Evolutionary conservation across 2,888 invertebrate species (phyloP), one percentile per base, ranked within the genome.

Genomic region (Cheilosia urbana): DNA sequence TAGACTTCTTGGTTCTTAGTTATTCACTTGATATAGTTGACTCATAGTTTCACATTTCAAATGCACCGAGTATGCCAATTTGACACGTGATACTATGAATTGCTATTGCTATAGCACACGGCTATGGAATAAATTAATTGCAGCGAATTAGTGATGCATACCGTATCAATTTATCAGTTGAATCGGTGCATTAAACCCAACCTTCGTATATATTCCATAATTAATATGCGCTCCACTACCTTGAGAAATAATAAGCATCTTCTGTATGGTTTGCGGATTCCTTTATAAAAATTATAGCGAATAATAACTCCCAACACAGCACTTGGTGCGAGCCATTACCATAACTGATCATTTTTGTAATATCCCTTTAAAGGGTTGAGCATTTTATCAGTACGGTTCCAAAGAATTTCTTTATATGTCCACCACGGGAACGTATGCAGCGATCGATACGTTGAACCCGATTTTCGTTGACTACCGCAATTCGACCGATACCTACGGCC

Each of bases 141-240:
- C n/a, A 17, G 4, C 45, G 19, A 60, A 60, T 13, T 51, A 60
- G 42, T 62, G 42, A 51, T 51, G 72, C 40, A 19, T 21, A 11
- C 19, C 42, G 62, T 30, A 53, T 53, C 42, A 57, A 42, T 30
- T 13, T 15, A 21, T n/a, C 51, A 30, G 27, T 42, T 53, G 17
- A 72, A 72, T 30, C 62, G 62, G 72, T 72, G 62, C 60, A 30
- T 51, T 62, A 51, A 72, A 72, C 62, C 19, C 15, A 27, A 42
- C 49, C 40, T 51, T 51, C 7, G 5, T 24, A 45, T 19, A 21
- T 30, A 62, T 53, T 58, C 11, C 24, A 47, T 47, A 19, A n/a
- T 40, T 71, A 3, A 58, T 58, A 49, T 49, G 40, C 40, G 11
- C 21, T 13, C 0, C 17, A 27, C 55, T 7, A n/a, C 53, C 13